phyloP scores from a whole-genome alignment of 1,140 invertebrate species.

The Rhyacophila brunnea region DNA sequence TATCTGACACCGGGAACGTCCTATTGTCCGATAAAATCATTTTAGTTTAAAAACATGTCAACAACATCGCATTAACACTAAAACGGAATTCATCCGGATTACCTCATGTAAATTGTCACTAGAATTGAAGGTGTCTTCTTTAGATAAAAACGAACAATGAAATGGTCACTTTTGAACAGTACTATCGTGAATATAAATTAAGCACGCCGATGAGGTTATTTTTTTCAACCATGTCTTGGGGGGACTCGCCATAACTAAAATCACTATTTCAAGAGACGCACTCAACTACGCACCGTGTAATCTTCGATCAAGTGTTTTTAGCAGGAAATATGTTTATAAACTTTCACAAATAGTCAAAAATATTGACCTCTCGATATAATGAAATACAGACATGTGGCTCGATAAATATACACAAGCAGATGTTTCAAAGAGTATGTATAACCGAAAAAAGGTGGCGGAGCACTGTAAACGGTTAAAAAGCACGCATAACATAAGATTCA shows the following conservation, averaged over 20 bases:
- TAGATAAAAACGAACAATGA: not conserved
- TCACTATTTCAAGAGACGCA: too few species aligned
- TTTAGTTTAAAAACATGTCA: too few species aligned
- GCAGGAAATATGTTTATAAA: too few species aligned
- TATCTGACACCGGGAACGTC: too few species aligned
- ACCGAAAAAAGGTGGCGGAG: not conserved
- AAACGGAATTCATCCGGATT: not conserved
- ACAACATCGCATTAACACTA: too few species aligned
- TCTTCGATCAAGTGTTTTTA: too few species aligned
- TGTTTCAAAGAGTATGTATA: not conserved
- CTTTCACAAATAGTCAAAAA: not conserved
- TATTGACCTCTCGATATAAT: conserved; percentile 23
- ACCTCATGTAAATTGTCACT: not conserved
- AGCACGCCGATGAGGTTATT: conserved; percentile 16
- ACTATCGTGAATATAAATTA: not conserved
- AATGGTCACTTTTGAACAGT: not conserved
- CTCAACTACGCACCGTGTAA: too few species aligned
- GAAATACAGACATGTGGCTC: conserved; percentile 25
- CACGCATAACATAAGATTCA: not conserved
- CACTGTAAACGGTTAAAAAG: not conserved
- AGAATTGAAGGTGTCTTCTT: too few species aligned
- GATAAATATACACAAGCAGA: conserved; percentile 13
- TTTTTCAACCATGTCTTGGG: not conserved
- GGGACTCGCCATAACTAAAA: too few species aligned
- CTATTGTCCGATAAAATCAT: too few species aligned